Evolutionary conservation across 1,140 invertebrate species (phyloP).

Genomic region (Caenorhabditis brenneri): DNA sequence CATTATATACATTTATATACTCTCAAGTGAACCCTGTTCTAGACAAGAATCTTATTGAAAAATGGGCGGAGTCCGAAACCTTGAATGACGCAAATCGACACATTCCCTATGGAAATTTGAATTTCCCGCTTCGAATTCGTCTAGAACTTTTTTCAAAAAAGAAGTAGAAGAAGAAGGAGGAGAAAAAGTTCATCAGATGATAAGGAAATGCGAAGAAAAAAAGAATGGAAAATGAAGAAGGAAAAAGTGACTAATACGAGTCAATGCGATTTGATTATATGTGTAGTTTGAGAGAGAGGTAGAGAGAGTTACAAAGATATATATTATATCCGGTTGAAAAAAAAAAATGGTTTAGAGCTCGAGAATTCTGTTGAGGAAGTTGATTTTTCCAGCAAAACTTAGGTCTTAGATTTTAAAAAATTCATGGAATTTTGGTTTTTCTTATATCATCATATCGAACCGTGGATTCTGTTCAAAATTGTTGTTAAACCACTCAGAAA

Average conservation of each 20-base stretch:
- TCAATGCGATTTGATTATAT: not conserved
- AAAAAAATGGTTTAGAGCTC: no score
- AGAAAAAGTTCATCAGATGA: not conserved
- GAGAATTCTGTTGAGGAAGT: no score
- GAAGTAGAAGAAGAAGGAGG: not conserved
- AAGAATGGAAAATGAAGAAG: no score
- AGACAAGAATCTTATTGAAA: not conserved
- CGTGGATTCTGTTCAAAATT: no score
- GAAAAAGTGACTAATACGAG: not conserved
- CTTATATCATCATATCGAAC: no score
- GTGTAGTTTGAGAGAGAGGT: not conserved
- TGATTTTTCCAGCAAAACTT: no score
- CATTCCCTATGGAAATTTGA: constrained; percentile 23
- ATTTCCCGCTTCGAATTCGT: constrained; percentile 19
- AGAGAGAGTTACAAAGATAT: not conserved
- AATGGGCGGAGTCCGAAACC: not conserved
- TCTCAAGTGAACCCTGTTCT: no score
- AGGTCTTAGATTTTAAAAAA: no score
- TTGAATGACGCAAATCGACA: constrained; percentile 10
- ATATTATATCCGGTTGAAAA: not conserved
- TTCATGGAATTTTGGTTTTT: no score
- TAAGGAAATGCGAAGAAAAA: not conserved
- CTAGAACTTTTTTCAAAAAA: not conserved
- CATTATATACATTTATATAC: no score
- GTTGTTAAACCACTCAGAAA: no score